These are phyloP conservation scores for Peromyscus polionotus DNA, from an alignment of 2,113 vertebrate species.

Conservation along the genomic window DNA sequence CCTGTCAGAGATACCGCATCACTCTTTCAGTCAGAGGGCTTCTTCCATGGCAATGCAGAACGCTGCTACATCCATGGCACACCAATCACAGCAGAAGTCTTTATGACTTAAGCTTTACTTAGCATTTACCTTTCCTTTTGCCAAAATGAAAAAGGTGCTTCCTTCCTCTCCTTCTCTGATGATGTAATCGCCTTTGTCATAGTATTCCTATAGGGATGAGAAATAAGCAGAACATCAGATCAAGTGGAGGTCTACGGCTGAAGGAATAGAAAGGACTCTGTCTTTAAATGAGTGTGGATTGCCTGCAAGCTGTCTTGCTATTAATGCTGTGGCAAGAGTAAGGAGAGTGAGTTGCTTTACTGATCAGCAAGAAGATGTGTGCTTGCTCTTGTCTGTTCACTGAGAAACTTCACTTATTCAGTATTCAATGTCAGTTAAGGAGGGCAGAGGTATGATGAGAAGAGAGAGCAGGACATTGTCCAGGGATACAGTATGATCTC, in stretches of 20 bases:
- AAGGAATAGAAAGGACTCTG: neutral
- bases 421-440: neutral
- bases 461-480: neutral
- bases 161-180: slow-evolving; percentile 96
- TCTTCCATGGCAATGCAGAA: neutral
- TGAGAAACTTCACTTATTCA: neutral
- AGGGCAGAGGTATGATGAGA: neutral
- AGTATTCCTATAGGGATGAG: slow-evolving; percentile 90
- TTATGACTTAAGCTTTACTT: neutral
- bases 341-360: neutral
- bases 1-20: neutral
- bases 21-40: neutral
- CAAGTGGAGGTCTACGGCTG: neutral
- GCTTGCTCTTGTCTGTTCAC: neutral
- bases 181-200: slow-evolving; percentile 95
- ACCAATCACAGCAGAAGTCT: neutral
- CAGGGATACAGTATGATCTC: neutral
- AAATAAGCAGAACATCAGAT: neutral
- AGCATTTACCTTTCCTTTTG: slow-evolving; percentile 93
- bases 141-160: slow-evolving; percentile 96
- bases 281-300: neutral
- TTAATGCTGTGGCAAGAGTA: slow-evolving; percentile 2
- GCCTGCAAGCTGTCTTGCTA: neutral
- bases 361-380: neutral
- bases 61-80: neutral